Base-by-base conservation (phyloP, 2,888 invertebrate species). In the Aleiodes alternator region DNA sequence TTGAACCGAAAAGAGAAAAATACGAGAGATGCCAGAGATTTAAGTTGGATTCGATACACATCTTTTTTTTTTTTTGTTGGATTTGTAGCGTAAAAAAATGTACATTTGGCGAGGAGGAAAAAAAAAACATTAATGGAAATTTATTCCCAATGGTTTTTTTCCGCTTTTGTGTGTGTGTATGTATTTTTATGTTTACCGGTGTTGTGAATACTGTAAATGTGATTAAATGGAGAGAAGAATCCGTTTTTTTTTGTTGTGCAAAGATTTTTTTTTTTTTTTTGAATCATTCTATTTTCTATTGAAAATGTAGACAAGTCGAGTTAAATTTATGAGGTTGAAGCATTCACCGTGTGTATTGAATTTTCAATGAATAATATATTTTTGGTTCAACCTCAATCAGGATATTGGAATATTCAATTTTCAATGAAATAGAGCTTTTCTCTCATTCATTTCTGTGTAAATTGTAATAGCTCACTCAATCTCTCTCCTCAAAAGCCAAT, bases 11-110 rank as follows among this genome's bases (percentile, higher is more conserved):
- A 43, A 43, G 43, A 43, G 9, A 43, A 43, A 38, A 43, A 43
- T 43, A 43, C 34, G 43, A 43, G 38, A n/a, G 59, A 59, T n/a
- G n/a, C 12, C 59, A 59, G 59, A 34, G 59, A 59, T 34, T 59
- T 59, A 34, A 59, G 38, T 59, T 31, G 59, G 38, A 34, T 59
- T 59, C 59, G 59, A 59, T 59, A 59, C 59, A 34, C 59, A 59
- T 59, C 59, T 59, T 59, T 59, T 59, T 59, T 12, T 7, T 31
- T 57, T 57, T 57, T 31, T 34, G 4, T 43, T 43, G 9, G 43
- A 43, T 11, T 43, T 43, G 43, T 43, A 43, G 11, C 7, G 11
- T 9, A 43, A 59, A 59, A 59, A 34, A 31, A 59, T 59, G n/a
- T 31, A 59, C 12, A 31, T 34, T 59, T 59, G 34, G 34, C 38